Evolutionary conservation across 2,888 invertebrate species (phyloP), one percentile per base, ranked within the genome.

Genomic region (Gari tellinella): DNA sequence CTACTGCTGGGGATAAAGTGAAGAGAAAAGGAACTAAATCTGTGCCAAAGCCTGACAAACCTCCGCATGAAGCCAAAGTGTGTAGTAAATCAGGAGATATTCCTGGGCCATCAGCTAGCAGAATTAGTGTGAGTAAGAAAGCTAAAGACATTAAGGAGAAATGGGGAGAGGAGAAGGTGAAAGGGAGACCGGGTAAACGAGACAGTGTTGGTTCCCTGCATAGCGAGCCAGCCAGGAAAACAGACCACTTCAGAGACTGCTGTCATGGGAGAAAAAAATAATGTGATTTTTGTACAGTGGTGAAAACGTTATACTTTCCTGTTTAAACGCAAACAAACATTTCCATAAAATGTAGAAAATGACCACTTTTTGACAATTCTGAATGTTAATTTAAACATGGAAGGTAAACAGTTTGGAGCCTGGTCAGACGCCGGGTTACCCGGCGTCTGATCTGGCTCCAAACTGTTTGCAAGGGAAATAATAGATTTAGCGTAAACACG

Each of bases 181-280:
- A 55, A 26, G 26, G 38, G 2, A 61, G 52, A 57, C 23, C 26
- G 25, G 40, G 46, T 19, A 78, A 74, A 46, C 45, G 61, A 38
- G 78, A 60, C 26, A 78, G 73, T 62, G 38, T 67, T n/a, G 63
- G 73, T 38, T 78, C 78, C 31, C 63, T 66, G n/a, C 66, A 73
- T n/a, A 72, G 72, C 46, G 67, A 67, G 31, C 37, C 73, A 37
- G 62, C 78, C 8, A 66, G 52, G 48, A 63, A 60, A 37, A 51
- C 70, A 0, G 78, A 73, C 49, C 65, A 64, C 53, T 70, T 66
- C 17, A 45, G 53, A 31, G 76, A 76, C 56, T 76, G 76, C 58
- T 76, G 76, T 40, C 70, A 72, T 56, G 60, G 76, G 31, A 66
- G 56, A 60, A 66, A 62, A 37, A 69, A 55, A 31, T 53, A 55